Base-by-base conservation (phyloP, 2,113 vertebrate genomes). In the Trochalopteron elliotii region DNA sequence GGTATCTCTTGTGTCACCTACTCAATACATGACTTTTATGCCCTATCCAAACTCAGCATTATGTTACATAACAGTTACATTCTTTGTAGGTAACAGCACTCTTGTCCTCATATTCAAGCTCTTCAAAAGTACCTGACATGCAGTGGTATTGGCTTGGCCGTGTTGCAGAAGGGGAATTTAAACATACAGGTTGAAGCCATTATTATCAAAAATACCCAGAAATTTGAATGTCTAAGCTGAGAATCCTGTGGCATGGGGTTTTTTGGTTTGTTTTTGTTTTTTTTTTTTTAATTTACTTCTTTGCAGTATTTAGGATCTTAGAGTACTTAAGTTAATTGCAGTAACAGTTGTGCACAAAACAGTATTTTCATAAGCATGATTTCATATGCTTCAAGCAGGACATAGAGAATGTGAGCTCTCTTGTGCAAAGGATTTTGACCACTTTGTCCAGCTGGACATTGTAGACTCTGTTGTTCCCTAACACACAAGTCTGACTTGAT, bases 91-190 rank as follows among this genome's bases (percentile, higher is more conserved):
- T 56, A 59, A 11, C 2, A 5, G 28, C 33, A 35, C 22, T 57
- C 20, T 11, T 65, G 28, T 49, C 13, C 21, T 59, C n/a, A 8
- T 37, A 21, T 28, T 35, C 0, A 0, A 49, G 40, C 21, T 87
- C 72, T 87, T 68, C 42, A 18, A 8, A 40, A 30, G 42, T 24
- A 27, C 19, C 22, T 50, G 42, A 49, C 42, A 5, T 53, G 21
- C 24, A 52, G 42, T 49, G 31, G 9, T 52, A 10, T 42, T 59
- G 39, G 12, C 55, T 40, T 71, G 31, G 22, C 71, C 17, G 2
- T 28, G 23, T 42, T 82, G 30, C 56, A 82, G 50, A 37, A 67
- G 22, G 24, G 20, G 24, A 45, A 57, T 86, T 67, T 47, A 40
- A 33, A 6, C 30, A 14, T 40, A 7, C 6, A 53, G 18, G 5